Evolutionary conservation across 2,888 invertebrate species (phyloP), one percentile per base, ranked within the genome.

Genomic region (Apamea epomidion): DNA sequence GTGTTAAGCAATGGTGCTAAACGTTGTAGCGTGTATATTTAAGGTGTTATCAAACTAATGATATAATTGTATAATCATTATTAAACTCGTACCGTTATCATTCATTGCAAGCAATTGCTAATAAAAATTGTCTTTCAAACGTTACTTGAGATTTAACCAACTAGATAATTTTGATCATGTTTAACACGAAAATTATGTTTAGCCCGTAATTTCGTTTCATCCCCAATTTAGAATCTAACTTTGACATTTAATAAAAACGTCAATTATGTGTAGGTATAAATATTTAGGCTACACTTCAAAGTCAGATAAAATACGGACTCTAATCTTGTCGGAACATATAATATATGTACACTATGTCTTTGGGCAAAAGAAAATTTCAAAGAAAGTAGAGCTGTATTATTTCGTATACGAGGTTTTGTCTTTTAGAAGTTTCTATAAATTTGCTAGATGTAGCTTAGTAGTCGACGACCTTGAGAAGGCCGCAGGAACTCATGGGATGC

Each of bases 161-260:
- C 45, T 29, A 16, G 25, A 75, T 25, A 25, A 62, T 75, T 62
- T 62, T 48, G 45, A 32, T 45, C 2, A 58, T n/a, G 21, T 68
- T 45, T 70, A 70, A 29, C 29, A 80, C 16, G 45, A 65, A 58
- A 58, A 58, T 80, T 48, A 48, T 65, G 16, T 58, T 16, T 29
- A 37, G 14, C 7, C 1, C 25, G 37, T 76, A 70, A 65, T 42
- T 81, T 76, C n/a, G 48, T 82, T 82, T 76, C 48, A 76, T 51
- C n/a, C n/a, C 12, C 37, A 82, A 70, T 82, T 76, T 21, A 32
- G 12, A 81, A 42, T 48, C 1, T 42, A n/a, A 14, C 18, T 58
- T 65, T 76, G 76, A 69, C 10, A 25, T 80, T 45, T 58, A 5
- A 4, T 18, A 21, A 18, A 51, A 18, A 16, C 37, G 32, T 65